Conservation (phyloP, 2,888 invertebrate species). For the Cyaniris semiargus region DNA sequence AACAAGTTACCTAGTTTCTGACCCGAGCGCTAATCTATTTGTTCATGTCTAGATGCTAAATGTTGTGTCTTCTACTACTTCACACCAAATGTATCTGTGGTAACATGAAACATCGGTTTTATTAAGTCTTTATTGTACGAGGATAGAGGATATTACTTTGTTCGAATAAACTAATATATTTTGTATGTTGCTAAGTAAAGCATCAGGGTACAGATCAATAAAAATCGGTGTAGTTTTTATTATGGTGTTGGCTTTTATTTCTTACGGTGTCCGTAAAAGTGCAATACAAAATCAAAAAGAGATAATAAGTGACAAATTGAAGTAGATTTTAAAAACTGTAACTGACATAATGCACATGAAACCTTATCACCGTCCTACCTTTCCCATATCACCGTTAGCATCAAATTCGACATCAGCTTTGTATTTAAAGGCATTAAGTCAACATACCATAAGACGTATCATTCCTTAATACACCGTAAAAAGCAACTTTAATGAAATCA, state of each 20-base stretch:
- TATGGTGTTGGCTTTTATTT: too few relatives aligned
- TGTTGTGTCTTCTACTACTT: constrained; percentile 34
- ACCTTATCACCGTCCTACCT: not conserved
- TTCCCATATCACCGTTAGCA: not conserved
- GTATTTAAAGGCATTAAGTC: constrained; percentile 6
- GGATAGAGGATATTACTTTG: not conserved
- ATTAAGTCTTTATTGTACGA: constrained; percentile 1
- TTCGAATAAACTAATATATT: not conserved
- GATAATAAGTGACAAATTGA: not conserved
- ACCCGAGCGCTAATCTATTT: constrained; percentile 40
- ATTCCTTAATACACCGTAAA: constrained; percentile 46
- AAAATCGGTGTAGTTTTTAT: too few relatives aligned
- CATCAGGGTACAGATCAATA: too few relatives aligned
- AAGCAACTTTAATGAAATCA: constrained; percentile 53
- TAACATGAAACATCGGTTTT: constrained; percentile 13
- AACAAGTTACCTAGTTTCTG: constrained; percentile 40
- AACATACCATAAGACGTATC: not conserved
- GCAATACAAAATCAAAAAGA: not conserved
- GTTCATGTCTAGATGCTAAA: constrained; percentile 39
- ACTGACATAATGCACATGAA: constrained; percentile 5
- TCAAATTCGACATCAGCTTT: not conserved
- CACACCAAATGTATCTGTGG: constrained; percentile 23
- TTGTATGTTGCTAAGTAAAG: not conserved
- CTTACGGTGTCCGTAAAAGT: not conserved
- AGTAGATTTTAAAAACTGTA: not conserved